Evolutionary conservation across 2,113 vertebrate genomes (phyloP), one percentile per base, ranked within the genome.

Genomic region (Phylloscopus trochiloides): DNA sequence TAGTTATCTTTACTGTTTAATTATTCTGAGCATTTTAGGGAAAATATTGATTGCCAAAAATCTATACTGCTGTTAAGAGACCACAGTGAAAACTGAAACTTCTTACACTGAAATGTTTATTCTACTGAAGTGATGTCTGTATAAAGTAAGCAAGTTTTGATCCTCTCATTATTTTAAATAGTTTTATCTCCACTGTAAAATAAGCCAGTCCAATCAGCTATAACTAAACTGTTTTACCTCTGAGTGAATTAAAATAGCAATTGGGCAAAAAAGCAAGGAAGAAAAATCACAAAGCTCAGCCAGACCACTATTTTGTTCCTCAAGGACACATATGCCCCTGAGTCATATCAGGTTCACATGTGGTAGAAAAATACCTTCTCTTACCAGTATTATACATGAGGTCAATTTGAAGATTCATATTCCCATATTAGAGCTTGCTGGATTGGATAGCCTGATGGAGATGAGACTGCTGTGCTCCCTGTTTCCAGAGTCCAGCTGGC

Each of bases 201-300:
- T 80, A 94, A 86, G 10, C 17, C 24, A 57, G 19, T 66, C 34
- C 25, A 83, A 68, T 73, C 14, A 59, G 3, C 21, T 66, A 38
- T 45, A 80, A 80, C 90, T 74, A 78, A 68, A 66, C 4, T 80
- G 42, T 8, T 91, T 70, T 66, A 22, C 17, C 26, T 80, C 32
- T 81, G 67, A 74, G 38, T 80, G 42, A 86, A 89, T 67, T 34
- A 70, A 95, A 96, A 52, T 20, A 83, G 1, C n/a, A 76, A 86
- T 13, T 45, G 61, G 15, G 4, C 7, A 86, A 72, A 94, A 93
- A 68, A 76, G 2, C 25, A 86, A 88, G 19, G 14, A 68, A 79
- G 7, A 5, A 52, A 83, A 89, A 57, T 2, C 20, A 76, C 54
- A 85, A 86, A 67, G 14, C 43, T 78, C 26, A 75, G 24, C 10